phyloP scores from a whole-genome alignment of 92 coral and sea anemone species.

The Phenganax marumi region DNA sequence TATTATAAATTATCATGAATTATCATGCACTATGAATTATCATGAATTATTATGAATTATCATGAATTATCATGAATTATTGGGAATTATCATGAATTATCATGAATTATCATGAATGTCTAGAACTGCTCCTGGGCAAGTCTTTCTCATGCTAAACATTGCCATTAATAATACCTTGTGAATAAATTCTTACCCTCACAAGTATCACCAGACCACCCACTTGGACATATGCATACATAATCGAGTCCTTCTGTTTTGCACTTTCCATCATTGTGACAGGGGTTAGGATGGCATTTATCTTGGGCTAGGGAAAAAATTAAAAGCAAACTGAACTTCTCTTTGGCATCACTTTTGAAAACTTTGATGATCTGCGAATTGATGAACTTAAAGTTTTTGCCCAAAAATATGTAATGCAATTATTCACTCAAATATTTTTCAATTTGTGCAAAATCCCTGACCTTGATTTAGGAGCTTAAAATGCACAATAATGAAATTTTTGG shows the following conservation, averaged over 20 bases:
- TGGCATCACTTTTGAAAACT: not conserved
- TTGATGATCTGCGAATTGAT: not conserved
- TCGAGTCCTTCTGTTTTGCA: constrained; percentile 83
- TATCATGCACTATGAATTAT: not conserved
- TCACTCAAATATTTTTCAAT: too few species aligned
- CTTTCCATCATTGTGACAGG: constrained; percentile 88
- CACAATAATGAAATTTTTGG: too few species aligned
- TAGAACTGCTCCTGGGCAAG: not conserved
- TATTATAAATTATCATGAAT: not conserved
- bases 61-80: not conserved
- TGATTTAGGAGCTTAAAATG: too few species aligned
- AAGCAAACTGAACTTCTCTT: not conserved
- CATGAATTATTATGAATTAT: not conserved
- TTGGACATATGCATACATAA: constrained; percentile 64
- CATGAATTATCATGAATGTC: not conserved
- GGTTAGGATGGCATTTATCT: constrained; percentile 93
- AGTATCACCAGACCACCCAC: constrained; percentile 81
- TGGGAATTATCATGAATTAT: not conserved
- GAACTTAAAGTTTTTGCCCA: not conserved
- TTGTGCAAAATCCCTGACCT: too few species aligned
- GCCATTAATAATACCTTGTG: not conserved
- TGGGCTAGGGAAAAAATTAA: constrained; percentile 49
- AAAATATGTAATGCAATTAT: too few species aligned
- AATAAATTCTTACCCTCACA: constrained; percentile 73
- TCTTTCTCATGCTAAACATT: not conserved